phyloP scores from a whole-genome alignment of 1,140 invertebrate species.

The Microvelia longipes region DNA sequence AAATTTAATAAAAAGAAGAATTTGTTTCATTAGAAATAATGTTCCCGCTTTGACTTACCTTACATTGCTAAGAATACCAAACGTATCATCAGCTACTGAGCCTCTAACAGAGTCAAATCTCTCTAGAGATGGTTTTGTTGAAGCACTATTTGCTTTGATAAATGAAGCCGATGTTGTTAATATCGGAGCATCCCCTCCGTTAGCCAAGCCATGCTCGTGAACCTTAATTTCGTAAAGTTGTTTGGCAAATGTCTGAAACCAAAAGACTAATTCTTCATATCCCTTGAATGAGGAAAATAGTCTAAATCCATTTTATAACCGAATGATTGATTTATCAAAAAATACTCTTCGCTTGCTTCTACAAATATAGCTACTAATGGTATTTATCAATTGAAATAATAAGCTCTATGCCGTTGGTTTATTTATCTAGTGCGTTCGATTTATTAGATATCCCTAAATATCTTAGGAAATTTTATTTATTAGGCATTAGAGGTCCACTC shows the following conservation, averaged over 20 bases:
- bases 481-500: too few relatives aligned
- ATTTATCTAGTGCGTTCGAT: too few relatives aligned
- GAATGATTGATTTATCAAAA: too few relatives aligned
- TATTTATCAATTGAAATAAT: too few relatives aligned
- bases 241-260: conserved; percentile 51
- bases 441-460: too few relatives aligned
- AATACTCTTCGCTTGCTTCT: too few relatives aligned
- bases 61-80: conserved; percentile 78
- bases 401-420: too few relatives aligned
- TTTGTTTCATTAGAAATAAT: too few relatives aligned
- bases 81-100: conserved; percentile 58
- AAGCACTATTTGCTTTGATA: conserved; percentile 77
- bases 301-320: neutral
- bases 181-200: conserved; percentile 21
- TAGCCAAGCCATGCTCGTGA: conserved; percentile 36
- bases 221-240: conserved; percentile 62
- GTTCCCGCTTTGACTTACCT: conserved; percentile 33
- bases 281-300: neutral
- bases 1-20: too few relatives aligned
- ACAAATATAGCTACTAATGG: too few relatives aligned
- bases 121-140: conserved; percentile 44
- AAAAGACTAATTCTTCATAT: neutral
- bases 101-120: conserved; percentile 54
- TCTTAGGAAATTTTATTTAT: too few relatives aligned
- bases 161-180: conserved; percentile 71